Evolutionary conservation across 2,113 vertebrate species (phyloP).

Genomic region (Nothocercus nigrocapillus): DNA sequence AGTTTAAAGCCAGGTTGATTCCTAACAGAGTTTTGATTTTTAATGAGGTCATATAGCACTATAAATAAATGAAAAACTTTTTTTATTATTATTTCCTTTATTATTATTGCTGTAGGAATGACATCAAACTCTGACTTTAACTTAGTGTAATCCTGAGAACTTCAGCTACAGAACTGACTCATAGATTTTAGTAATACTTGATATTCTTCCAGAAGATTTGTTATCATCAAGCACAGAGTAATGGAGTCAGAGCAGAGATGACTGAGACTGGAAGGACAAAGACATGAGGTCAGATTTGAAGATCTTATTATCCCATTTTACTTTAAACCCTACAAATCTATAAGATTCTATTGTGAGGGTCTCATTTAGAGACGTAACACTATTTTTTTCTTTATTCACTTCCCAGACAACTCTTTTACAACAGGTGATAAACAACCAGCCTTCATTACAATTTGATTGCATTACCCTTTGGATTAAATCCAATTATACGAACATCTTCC

Average conservation of each 20-base stretch:
- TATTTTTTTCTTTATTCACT: not conserved
- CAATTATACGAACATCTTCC: not conserved
- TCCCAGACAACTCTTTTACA: not conserved
- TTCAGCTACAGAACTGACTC: not conserved
- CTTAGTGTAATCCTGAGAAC: not conserved
- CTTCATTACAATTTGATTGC: not conserved
- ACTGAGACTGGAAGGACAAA: not conserved
- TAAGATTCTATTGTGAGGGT: not conserved
- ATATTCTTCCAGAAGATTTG: not conserved
- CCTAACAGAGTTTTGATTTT: not conserved
- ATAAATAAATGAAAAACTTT: not conserved
- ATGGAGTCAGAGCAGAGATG: not conserved
- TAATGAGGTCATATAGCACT: not conserved
- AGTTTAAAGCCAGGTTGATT: not conserved
- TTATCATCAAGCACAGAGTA: not conserved
- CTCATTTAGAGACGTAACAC: not conserved
- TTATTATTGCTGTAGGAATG: not conserved
- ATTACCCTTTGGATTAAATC: slow-evolving; percentile 11
- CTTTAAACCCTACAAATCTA: not conserved
- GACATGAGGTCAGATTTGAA: not conserved
- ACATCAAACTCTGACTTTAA: not conserved
- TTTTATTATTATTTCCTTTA: not conserved
- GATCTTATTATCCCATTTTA: not conserved
- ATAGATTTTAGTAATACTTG: not conserved
- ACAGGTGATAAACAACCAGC: not conserved